These are phyloP conservation scores for Dorcus parallelipipedus DNA, from an alignment of 2,888 invertebrate genomes.

Conservation along the genomic window DNA sequence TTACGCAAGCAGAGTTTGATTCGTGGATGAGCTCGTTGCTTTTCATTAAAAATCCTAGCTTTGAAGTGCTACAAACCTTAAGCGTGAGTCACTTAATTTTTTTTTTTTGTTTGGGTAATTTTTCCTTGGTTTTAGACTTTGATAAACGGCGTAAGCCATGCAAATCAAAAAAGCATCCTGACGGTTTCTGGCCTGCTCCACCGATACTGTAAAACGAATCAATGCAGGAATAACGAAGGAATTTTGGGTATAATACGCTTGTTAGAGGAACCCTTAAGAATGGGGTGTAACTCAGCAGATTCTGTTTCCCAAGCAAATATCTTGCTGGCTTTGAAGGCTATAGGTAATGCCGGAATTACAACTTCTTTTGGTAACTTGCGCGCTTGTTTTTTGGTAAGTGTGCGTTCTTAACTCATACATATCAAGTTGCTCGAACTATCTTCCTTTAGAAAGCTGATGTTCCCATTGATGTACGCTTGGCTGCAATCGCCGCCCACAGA, in stretches of 20 bases:
- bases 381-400: constrained; percentile 25
- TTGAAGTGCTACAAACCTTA: constrained; percentile 20
- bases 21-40: constrained; percentile 25
- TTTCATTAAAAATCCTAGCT: constrained; percentile 22
- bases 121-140: constrained; percentile 7
- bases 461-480: constrained; percentile 54
- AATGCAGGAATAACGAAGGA: constrained; percentile 19
- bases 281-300: constrained; percentile 20
- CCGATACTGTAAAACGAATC: constrained; percentile 24
- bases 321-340: constrained; percentile 24
- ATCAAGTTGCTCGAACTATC: not conserved
- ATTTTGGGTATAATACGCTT: constrained; percentile 19
- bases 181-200: constrained; percentile 25
- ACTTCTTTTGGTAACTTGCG: constrained; percentile 20
- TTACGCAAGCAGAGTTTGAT: constrained; percentile 23
- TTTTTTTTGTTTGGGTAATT: not conserved
- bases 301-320: constrained; percentile 1
- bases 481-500: constrained; percentile 59
- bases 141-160: constrained; percentile 3
- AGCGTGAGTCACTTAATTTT: constrained; percentile 18
- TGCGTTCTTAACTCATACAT: not conserved
- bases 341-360: constrained; percentile 28
- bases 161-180: constrained; percentile 22
- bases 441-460: constrained; percentile 31
- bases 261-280: constrained; percentile 21